phyloP scores from a whole-genome alignment of 2,113 vertebrate species.

The Gavia stellata region DNA sequence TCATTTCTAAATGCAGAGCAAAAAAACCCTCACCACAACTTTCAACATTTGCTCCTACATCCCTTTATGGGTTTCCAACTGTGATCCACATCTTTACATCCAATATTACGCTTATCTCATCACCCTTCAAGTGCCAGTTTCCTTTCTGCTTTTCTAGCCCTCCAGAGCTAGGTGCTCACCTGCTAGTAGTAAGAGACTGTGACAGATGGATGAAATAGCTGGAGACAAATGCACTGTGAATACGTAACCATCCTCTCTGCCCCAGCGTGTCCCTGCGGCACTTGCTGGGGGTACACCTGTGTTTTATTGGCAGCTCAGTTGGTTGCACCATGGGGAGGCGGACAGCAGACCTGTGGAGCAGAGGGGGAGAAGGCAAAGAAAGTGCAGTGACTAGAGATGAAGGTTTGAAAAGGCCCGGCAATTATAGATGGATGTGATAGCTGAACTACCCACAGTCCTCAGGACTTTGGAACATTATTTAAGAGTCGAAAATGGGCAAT shows the following conservation, averaged over 20 bases:
- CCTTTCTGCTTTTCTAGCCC: not conserved
- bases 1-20: not conserved
- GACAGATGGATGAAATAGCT: slow-evolving; percentile 12
- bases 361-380: not conserved
- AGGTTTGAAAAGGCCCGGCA: not conserved
- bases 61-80: not conserved
- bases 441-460: not conserved
- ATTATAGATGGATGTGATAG: not conserved
- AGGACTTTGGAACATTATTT: not conserved
- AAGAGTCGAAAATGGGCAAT: not conserved
- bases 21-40: not conserved
- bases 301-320: not conserved
- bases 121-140: not conserved
- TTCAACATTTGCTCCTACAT: not conserved
- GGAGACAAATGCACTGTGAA: not conserved
- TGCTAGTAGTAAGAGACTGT: not conserved
- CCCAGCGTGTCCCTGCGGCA: accelerated
- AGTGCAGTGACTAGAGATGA: accelerated
- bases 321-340: not conserved
- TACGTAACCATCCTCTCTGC: not conserved
- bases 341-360: not conserved
- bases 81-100: not conserved
- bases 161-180: not conserved
- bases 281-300: not conserved
- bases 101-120: not conserved